Evolutionary conservation across 2,113 vertebrate species (phyloP).

Genomic region (Larimichthys crocea): DNA sequence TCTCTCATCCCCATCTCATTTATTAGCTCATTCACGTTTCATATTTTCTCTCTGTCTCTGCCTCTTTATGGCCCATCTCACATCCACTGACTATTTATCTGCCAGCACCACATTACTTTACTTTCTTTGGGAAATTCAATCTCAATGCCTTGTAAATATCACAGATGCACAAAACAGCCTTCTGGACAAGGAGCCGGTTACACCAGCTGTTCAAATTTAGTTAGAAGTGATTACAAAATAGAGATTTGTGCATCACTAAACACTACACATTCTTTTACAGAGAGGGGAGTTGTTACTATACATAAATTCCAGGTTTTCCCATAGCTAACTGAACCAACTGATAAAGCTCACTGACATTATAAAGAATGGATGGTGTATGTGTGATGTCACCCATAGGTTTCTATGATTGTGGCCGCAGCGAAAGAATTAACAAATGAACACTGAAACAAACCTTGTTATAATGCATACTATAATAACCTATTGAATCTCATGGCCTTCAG

Average conservation of each 20-base stretch:
- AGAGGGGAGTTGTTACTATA: too few species aligned
- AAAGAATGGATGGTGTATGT: too few species aligned
- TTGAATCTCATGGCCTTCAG: too few species aligned
- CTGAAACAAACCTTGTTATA: too few species aligned
- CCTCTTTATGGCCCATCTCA: neutral
- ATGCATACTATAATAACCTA: too few species aligned
- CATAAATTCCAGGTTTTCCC: too few species aligned
- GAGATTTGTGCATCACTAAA: neutral
- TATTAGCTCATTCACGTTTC: neutral
- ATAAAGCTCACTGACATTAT: too few species aligned
- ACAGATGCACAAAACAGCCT: constrained; percentile 1
- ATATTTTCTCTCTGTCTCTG: neutral
- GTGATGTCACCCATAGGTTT: too few species aligned
- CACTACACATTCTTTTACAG: too few species aligned
- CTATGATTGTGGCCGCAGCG: too few species aligned
- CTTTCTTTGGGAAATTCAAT: neutral
- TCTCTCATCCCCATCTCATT: neutral
- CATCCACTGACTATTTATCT: neutral
- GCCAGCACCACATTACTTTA: neutral
- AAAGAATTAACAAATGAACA: too few species aligned
- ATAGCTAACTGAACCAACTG: too few species aligned
- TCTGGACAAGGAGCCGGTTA: neutral
- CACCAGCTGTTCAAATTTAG: neutral
- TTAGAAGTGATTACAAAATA: neutral
- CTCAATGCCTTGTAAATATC: neutral